These are phyloP conservation scores for Tetrax tetrax DNA, from an alignment of 2,113 vertebrate genomes.

Conservation along the genomic window DNA sequence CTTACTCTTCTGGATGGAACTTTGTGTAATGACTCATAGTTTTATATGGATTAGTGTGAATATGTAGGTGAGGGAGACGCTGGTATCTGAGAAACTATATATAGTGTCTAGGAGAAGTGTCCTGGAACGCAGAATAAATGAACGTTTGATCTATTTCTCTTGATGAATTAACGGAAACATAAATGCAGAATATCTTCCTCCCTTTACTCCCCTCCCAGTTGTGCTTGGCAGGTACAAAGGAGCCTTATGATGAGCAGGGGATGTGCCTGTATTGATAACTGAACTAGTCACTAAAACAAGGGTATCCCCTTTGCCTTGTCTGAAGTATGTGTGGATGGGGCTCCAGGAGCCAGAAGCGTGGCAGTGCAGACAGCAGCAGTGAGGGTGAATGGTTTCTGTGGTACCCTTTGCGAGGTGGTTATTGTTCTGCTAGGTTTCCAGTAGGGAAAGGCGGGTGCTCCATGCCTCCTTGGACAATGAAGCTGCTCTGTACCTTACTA, in stretches of 20 bases:
- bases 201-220: neutral
- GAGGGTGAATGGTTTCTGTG: neutral
- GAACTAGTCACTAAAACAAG: neutral
- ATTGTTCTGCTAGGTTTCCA: neutral
- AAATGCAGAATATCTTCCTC: conserved; percentile 6
- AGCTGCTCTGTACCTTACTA: neutral
- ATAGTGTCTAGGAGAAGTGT: conserved; percentile 52
- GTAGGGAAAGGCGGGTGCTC: neutral
- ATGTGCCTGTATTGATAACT: neutral
- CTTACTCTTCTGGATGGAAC: conserved; percentile 63
- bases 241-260: neutral
- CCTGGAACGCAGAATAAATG: conserved; percentile 16
- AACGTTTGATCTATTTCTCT: conserved; percentile 17
- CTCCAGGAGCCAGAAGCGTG: neutral
- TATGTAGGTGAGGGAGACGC: conserved; percentile 57
- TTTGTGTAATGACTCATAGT: conserved; percentile 61
- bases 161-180: conserved; percentile 4
- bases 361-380: neutral
- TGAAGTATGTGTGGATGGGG: fast-evolving
- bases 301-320: neutral
- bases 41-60: conserved; percentile 59
- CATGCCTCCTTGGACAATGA: fast-evolving
- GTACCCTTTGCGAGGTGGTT: neutral
- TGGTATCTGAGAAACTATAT: conserved; percentile 49
- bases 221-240: neutral